These are phyloP conservation scores for Dipodomys spectabilis DNA, from an alignment of 2,113 vertebrate species.

Conservation along the genomic window DNA sequence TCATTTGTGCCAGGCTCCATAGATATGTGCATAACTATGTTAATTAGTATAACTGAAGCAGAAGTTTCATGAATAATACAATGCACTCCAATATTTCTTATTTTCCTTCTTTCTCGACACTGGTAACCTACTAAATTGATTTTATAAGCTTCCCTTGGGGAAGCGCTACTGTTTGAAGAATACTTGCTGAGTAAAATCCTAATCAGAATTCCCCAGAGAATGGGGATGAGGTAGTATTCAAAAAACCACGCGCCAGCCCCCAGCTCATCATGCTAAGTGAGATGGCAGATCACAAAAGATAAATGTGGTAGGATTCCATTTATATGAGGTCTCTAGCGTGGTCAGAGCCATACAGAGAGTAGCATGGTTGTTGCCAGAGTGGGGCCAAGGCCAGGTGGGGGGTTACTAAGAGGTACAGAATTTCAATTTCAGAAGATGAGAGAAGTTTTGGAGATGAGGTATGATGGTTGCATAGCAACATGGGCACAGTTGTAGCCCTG, in stretches of 20 bases:
- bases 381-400: too few relatives aligned
- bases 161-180: conserved; percentile 31
- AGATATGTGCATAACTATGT: neutral
- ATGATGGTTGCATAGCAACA: neutral
- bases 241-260: neutral
- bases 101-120: neutral
- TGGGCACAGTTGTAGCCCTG: neutral
- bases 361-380: neutral
- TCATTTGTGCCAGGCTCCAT: neutral
- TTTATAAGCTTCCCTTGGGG: conserved; percentile 10
- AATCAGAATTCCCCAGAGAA: neutral
- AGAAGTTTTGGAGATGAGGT: neutral
- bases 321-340: neutral
- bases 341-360: neutral
- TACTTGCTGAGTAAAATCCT: neutral
- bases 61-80: neutral
- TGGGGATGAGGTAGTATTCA: neutral
- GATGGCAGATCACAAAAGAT: neutral
- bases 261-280: neutral
- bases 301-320: neutral
- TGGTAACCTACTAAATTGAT: neutral
- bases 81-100: neutral
- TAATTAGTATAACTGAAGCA: neutral
- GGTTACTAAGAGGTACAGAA: neutral
- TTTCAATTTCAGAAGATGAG: neutral